Evolutionary conservation across 2,888 invertebrate genomes (phyloP).

Genomic region (Pinctada fucata): DNA sequence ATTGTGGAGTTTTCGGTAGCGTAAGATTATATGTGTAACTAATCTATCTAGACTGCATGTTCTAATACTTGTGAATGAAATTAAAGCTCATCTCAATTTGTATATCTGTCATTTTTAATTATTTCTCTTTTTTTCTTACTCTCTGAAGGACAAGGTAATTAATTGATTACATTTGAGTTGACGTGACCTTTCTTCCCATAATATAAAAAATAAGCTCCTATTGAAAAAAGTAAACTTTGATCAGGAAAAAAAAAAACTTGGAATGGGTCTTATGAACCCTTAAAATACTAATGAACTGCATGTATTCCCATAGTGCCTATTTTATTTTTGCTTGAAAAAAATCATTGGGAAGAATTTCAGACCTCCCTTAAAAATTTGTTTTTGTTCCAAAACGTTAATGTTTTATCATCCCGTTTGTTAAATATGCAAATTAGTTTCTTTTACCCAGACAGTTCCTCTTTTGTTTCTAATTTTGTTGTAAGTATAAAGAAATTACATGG

Average conservation of each 20-base stretch:
- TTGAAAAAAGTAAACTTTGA: neutral
- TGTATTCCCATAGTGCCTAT: neutral
- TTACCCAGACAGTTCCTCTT: neutral
- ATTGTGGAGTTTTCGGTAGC: too few species aligned
- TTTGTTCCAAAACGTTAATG: too few species aligned
- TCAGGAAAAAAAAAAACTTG: neutral
- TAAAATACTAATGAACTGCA: neutral
- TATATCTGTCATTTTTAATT: neutral
- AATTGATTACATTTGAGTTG: neutral
- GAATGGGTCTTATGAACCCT: conserved; percentile 1
- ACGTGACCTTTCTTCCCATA: neutral
- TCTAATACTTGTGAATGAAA: too few species aligned
- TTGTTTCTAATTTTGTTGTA: too few species aligned
- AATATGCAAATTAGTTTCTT: neutral
- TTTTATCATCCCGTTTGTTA: too few species aligned
- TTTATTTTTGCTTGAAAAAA: neutral
- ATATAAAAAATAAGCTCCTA: neutral
- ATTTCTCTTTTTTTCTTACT: conserved; percentile 23
- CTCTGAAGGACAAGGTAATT: conserved; percentile 43
- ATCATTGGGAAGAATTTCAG: too few species aligned
- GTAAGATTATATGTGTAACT: too few species aligned
- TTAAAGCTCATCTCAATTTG: neutral
- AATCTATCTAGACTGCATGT: too few species aligned
- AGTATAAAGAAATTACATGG: too few species aligned
- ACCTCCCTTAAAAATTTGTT: too few species aligned